phyloP scores from a whole-genome alignment of 2,797 vertebrate species.

The Sebastolobus alascanus region DNA sequence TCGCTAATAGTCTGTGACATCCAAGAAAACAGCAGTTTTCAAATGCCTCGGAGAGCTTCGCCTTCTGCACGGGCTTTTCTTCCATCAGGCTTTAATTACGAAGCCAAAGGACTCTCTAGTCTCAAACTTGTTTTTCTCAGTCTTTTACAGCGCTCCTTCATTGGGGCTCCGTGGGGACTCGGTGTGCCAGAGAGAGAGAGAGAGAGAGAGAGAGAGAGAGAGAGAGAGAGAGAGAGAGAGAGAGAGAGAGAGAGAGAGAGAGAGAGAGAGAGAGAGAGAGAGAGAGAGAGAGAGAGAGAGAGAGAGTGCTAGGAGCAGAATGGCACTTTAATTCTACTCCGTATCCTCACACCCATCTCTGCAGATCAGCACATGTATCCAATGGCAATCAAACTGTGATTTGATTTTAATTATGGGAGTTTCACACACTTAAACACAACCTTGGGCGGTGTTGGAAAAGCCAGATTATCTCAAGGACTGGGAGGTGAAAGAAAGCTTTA shows the following conservation, averaged over 20 bases:
- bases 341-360: neutral
- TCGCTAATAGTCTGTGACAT: constrained; percentile 66
- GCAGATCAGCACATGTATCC: constrained; percentile 36
- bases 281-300: neutral
- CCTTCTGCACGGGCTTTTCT: constrained; percentile 57
- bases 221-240: too few relatives aligned
- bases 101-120: constrained; percentile 63
- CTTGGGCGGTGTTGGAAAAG: constrained; percentile 50
- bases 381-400: constrained; percentile 51
- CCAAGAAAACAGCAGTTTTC: constrained; percentile 65
- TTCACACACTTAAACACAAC: constrained; percentile 55
- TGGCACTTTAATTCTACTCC: constrained; percentile 50
- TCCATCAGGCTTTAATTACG: constrained; percentile 77
- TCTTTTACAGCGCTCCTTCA: constrained; percentile 44
- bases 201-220: too few relatives aligned
- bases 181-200: neutral
- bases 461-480: constrained; percentile 9
- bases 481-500: constrained; percentile 28
- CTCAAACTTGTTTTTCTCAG: constrained; percentile 67
- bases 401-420: constrained; percentile 67
- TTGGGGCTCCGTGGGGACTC: constrained; percentile 55
- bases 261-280: too few relatives aligned
- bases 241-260: too few relatives aligned
- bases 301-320: constrained; percentile 56
- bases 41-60: constrained; percentile 55